These are phyloP conservation scores for Spodoptera litura DNA, from an alignment of 1,140 invertebrate species.

Conservation along the genomic window DNA sequence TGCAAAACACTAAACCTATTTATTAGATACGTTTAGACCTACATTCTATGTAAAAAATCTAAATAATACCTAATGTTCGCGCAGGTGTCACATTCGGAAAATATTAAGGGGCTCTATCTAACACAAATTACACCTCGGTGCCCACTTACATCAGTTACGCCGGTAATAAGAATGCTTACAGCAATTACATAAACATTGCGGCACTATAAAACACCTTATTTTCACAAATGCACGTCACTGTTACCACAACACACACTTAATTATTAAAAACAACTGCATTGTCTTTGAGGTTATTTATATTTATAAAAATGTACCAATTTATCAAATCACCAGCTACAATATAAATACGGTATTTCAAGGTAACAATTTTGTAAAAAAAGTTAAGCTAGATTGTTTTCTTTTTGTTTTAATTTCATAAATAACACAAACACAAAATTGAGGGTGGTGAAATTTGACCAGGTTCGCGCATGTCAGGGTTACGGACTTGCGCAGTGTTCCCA, in stretches of 20 bases:
- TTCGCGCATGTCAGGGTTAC: slow-evolving; percentile 49
- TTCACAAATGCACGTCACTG: slow-evolving; percentile 15
- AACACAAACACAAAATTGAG: slow-evolving; percentile 56
- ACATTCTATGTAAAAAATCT: too few species aligned
- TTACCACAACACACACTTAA: slow-evolving; percentile 27
- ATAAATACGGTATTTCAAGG: too few species aligned
- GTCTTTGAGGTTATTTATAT: slow-evolving; percentile 54
- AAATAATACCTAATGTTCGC: too few species aligned
- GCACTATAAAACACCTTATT: neutral
- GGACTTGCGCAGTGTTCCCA: slow-evolving; percentile 54
- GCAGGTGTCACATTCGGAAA: too few species aligned
- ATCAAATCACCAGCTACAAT: too few species aligned
- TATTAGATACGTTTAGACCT: too few species aligned
- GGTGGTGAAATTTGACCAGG: slow-evolving; percentile 17
- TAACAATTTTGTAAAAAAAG: neutral
- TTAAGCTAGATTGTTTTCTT: neutral
- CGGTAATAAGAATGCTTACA: neutral
- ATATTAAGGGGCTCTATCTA: too few species aligned
- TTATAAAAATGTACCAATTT: neutral
- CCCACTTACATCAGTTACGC: neutral
- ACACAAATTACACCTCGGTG: neutral
- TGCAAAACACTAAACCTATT: too few species aligned
- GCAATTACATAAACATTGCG: slow-evolving; percentile 5
- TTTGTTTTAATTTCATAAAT: slow-evolving; percentile 49
- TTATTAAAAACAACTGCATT: slow-evolving; percentile 51